A percentile compares a stretch with the other conserved stretches of the same genome.
Conservation (phyloP, 2,888 invertebrate genomes). For the Idaea dimidiata region DNA sequence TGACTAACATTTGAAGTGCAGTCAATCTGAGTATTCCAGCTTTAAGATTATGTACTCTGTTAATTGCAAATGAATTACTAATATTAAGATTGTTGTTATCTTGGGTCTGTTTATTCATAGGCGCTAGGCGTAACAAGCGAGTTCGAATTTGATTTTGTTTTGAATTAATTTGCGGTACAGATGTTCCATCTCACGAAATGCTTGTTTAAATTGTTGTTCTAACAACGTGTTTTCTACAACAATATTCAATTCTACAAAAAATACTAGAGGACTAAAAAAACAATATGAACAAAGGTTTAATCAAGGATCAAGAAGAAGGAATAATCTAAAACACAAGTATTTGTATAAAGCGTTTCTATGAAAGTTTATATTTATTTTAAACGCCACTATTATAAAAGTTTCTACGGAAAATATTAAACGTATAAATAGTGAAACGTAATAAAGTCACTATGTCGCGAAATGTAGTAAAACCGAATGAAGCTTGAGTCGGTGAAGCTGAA, state of each 20-base stretch:
- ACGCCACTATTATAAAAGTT: too few relatives aligned
- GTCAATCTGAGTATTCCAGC: background rate
- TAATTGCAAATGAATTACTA: slow-evolving; percentile 25
- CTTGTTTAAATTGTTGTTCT: background rate
- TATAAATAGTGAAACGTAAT: slow-evolving; percentile 18
- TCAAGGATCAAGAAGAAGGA: too few relatives aligned
- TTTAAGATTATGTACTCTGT: slow-evolving; percentile 23
- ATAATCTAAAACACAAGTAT: too few relatives aligned
- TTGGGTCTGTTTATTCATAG: slow-evolving; percentile 4
- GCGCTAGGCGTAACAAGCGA: slow-evolving; percentile 8
- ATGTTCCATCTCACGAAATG: background rate
- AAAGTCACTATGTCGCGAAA: slow-evolving; percentile 5
- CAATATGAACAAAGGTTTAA: background rate
- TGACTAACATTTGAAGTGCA: background rate
- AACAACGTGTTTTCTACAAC: background rate
- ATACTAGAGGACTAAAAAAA: background rate
- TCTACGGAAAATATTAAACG: slow-evolving; percentile 11
- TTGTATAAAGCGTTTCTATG: too few relatives aligned
- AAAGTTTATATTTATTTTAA: too few relatives aligned
- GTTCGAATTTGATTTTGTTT: slow-evolving; percentile 3
- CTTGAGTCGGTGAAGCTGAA: slow-evolving; percentile 12
- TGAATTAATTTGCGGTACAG: background rate
- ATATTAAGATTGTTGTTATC: slow-evolving; percentile 24
- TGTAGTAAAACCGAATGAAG: background rate
- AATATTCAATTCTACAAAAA: background rate